Evolutionary conservation across 2,888 invertebrate species (phyloP), one percentile per base, ranked within the genome.

Genomic region (Gortyna flavago): DNA sequence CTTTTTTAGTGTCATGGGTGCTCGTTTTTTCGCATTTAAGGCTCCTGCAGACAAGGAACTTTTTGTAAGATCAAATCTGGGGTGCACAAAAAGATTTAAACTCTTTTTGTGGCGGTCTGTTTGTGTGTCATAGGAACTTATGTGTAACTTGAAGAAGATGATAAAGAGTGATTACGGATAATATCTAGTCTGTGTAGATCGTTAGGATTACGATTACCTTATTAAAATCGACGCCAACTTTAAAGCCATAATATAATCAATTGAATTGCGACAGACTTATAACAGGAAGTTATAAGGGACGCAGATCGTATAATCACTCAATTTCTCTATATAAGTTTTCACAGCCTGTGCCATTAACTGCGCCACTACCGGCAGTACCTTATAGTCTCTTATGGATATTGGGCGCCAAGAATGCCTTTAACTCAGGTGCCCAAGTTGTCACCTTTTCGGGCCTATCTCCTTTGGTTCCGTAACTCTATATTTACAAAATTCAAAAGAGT

Each of bases 21-120:
- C 41, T 71, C 7, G 61, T 48, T 72, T 81, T 81, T 81, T 71
- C 48, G 29, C n/a, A 25, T 48, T 57, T 62, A 59, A 32, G 35
- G 38, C 0, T 16, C 35, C 13, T 35, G 29, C 18, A 75, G 35
- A 76, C 18, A 35, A 38, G 32, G 3, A 48, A 18, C 3, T 64
- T 44, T 81, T 51, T 48, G 44, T 66, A 8, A 16, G 6, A 54
- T 65, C 16, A 9, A 21, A 75, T 75, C 29, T 51, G 57, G 16
- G 29, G 7, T 35, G 32, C n/a, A 59, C 16, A 41, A 59, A 41
- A 73, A 79, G 9, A 48, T 44, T 13, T 35, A 1, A 13, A 35
- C 57, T n/a, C 11, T 16, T 62, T 57, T 65, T 77, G 29, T 57
- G 11, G 9, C 8, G 11, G 7, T 2, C 5, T 69, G 61, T 77